Conservation (phyloP, 2,797 vertebrate genomes). For the Scolopax rusticola region DNA sequence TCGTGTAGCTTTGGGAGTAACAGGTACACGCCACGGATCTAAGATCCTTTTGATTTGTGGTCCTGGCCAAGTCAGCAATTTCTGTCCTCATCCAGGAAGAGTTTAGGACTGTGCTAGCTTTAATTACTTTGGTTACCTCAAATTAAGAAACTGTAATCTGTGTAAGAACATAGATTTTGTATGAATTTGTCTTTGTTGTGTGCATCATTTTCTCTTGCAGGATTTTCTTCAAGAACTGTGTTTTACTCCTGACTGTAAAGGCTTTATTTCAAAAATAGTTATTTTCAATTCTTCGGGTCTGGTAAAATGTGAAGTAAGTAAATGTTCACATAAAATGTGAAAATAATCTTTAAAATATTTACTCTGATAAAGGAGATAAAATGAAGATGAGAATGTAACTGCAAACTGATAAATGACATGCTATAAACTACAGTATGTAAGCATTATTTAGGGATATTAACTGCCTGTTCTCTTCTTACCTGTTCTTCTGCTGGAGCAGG, state of each 20-base stretch:
- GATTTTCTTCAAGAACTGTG: conserved; percentile 90
- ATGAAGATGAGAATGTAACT: background rate
- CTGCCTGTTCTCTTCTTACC: background rate
- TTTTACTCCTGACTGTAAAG: conserved; percentile 92
- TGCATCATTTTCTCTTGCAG: conserved; percentile 71
- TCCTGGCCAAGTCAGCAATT: background rate
- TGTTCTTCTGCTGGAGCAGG: background rate
- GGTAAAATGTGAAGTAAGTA: conserved; percentile 91
- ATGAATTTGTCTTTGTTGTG: background rate
- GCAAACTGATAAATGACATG: background rate
- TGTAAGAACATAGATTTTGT: background rate
- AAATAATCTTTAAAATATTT: background rate
- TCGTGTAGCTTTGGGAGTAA: background rate
- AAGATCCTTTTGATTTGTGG: background rate
- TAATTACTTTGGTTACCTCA: background rate
- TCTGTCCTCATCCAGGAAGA: background rate
- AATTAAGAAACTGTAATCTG: background rate
- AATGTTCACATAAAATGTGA: background rate
- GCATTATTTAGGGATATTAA: background rate
- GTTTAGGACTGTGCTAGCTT: background rate
- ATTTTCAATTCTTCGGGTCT: conserved; percentile 87
- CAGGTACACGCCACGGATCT: background rate
- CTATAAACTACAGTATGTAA: background rate
- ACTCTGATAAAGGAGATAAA: background rate
- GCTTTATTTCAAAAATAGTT: conserved; percentile 88